Evolutionary conservation across 2,797 vertebrate species (phyloP), one percentile per base, ranked within the genome.

Genomic region (Parambassis ranga): DNA sequence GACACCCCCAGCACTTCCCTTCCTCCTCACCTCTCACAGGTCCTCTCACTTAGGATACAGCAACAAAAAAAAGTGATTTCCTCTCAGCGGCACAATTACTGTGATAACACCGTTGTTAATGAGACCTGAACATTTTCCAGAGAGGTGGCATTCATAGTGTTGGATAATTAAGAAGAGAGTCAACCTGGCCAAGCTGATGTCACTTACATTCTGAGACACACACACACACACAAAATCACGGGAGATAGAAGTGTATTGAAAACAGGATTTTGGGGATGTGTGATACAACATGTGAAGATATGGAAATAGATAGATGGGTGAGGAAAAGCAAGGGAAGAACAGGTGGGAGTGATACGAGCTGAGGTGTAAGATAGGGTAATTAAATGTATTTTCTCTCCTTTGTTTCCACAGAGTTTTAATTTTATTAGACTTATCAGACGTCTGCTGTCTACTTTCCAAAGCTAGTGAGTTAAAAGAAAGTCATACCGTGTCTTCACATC

Each of bases 121-220:
- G 65, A 85, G 71, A 77, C 50, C 51, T 13, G 47, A 85, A 75
- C 30, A 58, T 62, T 69, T 84, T 67, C 53, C 47, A 49, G 55
- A 65, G 65, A 76, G 68, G 82, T 79, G 75, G 16, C 39, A 36
- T 61, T 65, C 60, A 56, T 39, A 64, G 71, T 55, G 75, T 57
- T 48, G 51, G 58, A 78, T 83, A 79, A 86, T 81, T 81, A 81
- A 61, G 65, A 57, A 30, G 7, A 24, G 36, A 65, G 38, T 70
- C 60, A 43, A 73, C 71, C 50, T 24, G 62, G 53, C 50, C 77
- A 57, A 57, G 27, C 31, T 37, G 50, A 64, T 66, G 65, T 66
- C 58, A 58, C 31, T 16, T 5, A 51, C 56, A 46, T 31, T 13
- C 11, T 3, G 14, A 68, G 18, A 15, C 13, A 15, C 41, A 44